phyloP scores from a whole-genome alignment of 2,113 vertebrate genomes.

The Talpa occidentalis region DNA sequence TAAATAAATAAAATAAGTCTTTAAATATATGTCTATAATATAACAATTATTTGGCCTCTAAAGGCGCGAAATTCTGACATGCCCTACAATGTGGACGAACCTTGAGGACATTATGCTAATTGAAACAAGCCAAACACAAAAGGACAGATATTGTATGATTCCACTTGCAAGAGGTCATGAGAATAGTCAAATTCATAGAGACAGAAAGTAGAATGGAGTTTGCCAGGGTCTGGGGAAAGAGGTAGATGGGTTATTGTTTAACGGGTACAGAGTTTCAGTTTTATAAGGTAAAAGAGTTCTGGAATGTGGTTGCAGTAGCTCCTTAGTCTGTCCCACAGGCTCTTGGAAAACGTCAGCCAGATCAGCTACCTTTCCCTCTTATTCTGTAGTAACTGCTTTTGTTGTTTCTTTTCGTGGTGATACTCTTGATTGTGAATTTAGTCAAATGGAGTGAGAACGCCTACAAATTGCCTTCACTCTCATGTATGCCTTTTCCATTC shows the following conservation, averaged over 20 bases:
- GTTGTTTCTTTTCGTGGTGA: neutral
- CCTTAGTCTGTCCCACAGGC: neutral
- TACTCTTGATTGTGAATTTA: neutral
- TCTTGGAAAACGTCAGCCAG: neutral
- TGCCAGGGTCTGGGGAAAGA: neutral
- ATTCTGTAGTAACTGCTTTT: neutral
- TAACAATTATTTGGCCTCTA: neutral
- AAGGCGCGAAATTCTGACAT: neutral
- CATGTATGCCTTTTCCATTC: too few species aligned
- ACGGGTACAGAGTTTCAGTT: neutral
- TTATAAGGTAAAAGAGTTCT: neutral
- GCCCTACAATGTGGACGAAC: neutral
- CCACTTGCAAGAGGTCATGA: too few species aligned
- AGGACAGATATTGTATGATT: neutral
- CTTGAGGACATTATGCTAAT: neutral
- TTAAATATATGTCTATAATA: too few species aligned
- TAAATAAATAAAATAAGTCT: too few species aligned
- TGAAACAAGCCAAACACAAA: neutral
- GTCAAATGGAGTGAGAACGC: too few species aligned
- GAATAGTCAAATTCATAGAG: neutral
- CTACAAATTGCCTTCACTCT: neutral
- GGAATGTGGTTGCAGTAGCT: too few species aligned
- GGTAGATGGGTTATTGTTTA: neutral
- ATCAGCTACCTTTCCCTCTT: neutral
- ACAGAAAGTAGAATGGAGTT: neutral